Evolutionary conservation across 2,113 vertebrate genomes (phyloP), one percentile per base, ranked within the genome.

Genomic region (Morone saxatilis): DNA sequence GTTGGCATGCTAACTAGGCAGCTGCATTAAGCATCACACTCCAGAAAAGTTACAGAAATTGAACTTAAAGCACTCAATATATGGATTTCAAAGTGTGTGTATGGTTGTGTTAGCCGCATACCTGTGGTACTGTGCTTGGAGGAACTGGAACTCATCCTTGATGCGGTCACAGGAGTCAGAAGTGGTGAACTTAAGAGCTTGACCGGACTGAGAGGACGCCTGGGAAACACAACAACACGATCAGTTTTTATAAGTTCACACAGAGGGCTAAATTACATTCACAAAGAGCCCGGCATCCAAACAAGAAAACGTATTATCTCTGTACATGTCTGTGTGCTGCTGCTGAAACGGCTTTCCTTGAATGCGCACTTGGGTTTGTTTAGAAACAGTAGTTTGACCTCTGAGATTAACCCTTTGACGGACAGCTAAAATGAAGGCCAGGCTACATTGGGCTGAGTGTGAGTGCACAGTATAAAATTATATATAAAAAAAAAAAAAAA

Each of bases 61-160:
- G 12, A 17, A 22, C 66, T 38, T 10, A 17, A 31, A 25, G 6
- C 43, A 1, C 62, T 43, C 17, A 36, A 11, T 56, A 31, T 31
- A 31, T 31, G 31, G 31, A 31, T 31, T 31, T 41, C 4, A 8
- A n/a, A 41, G 61, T 53, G 63, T 65, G 72, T 59, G 51, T 47
- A 56, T 19, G 13, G n/a, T 17, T 45, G 71, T 25, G n/a, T 87
- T 19, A 54, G 20, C 57, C 62, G 41, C 7, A 0, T 85, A 97
- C 98, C 98, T 99, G 96, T 99, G 98, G 87, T 99, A 99, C 87
- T 99, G 98, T 47, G 98, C 98, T 94, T 99, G 98, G 71, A 99
- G 96, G 82, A 99, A 96, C 95, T 99, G 98, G 93, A 99, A 99
- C 90, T 99, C 98, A 10, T 99, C 98, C 88, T 99, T 99, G 95